phyloP scores from a whole-genome alignment of 2,797 vertebrate genomes.

The Protonibea diacanthus region DNA sequence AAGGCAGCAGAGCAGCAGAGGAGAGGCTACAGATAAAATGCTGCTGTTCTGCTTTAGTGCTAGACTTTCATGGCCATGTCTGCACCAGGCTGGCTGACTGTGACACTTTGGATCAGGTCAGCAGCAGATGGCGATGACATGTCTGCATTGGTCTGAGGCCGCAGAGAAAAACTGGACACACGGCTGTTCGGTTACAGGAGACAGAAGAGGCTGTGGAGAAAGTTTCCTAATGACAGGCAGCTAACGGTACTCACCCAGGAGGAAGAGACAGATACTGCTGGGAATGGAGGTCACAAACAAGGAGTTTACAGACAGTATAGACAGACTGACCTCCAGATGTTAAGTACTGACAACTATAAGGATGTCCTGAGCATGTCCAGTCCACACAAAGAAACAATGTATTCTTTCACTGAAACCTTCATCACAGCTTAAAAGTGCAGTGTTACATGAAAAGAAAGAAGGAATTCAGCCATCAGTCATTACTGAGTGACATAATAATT shows the following conservation, averaged over 20 bases:
- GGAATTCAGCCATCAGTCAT: background rate
- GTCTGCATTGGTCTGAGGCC: constrained; percentile 39
- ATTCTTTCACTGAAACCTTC: background rate
- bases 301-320: background rate
- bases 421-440: background rate
- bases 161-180: constrained; percentile 29
- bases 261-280: constrained; percentile 1
- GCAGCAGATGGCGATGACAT: constrained; percentile 63
- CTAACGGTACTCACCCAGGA: constrained; percentile 6
- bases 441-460: background rate
- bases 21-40: background rate
- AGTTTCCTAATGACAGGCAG: constrained; percentile 8
- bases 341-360: background rate
- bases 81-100: constrained; percentile 21
- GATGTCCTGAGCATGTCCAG: background rate
- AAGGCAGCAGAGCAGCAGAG: too few species aligned
- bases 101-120: constrained; percentile 42
- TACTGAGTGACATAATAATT: background rate
- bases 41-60: constrained; percentile 6
- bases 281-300: background rate
- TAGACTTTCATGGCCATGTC: constrained; percentile 2
- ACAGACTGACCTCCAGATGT: background rate
- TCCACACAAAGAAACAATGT: background rate
- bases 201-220: constrained; percentile 18
- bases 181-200: constrained; percentile 14